Evolutionary conservation across 2,797 vertebrate genomes (phyloP).

Genomic region (Clarias laeviceps): DNA sequence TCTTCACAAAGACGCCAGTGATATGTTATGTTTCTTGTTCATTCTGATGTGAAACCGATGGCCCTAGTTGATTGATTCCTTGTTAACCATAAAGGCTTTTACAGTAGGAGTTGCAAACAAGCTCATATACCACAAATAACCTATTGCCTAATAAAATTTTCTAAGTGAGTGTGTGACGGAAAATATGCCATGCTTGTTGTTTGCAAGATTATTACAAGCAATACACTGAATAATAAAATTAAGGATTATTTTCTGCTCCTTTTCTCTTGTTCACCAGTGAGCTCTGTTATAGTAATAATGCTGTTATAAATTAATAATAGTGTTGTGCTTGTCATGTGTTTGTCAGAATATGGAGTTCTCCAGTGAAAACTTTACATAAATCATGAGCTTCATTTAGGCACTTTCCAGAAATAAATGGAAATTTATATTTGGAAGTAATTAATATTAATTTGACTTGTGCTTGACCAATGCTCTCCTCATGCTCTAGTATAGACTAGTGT

Average conservation of each 20-base stretch:
- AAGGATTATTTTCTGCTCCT: not conserved
- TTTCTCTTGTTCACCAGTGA: not conserved
- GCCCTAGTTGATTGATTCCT: not conserved
- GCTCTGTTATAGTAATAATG: not conserved
- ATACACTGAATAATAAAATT: constrained; percentile 24
- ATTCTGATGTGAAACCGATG: not conserved
- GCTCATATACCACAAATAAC: constrained; percentile 9
- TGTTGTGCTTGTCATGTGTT: not conserved
- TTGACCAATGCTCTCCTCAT: not conserved
- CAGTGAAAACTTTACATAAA: not conserved
- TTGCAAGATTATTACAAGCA: constrained; percentile 1
- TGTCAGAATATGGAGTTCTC: not conserved
- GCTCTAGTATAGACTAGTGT: not conserved
- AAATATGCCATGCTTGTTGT: constrained; percentile 19
- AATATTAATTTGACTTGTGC: not conserved
- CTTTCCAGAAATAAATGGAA: not conserved
- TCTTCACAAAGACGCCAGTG: not conserved
- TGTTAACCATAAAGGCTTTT: not conserved
- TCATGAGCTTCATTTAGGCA: not conserved
- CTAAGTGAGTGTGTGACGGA: not conserved
- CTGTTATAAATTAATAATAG: not conserved
- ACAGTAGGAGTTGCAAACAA: not conserved
- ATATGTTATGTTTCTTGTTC: not conserved
- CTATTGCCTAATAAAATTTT: constrained; percentile 25
- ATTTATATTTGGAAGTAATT: not conserved